Evolutionary conservation across 2,113 vertebrate genomes (phyloP).

Genomic region (Abramis brama): DNA sequence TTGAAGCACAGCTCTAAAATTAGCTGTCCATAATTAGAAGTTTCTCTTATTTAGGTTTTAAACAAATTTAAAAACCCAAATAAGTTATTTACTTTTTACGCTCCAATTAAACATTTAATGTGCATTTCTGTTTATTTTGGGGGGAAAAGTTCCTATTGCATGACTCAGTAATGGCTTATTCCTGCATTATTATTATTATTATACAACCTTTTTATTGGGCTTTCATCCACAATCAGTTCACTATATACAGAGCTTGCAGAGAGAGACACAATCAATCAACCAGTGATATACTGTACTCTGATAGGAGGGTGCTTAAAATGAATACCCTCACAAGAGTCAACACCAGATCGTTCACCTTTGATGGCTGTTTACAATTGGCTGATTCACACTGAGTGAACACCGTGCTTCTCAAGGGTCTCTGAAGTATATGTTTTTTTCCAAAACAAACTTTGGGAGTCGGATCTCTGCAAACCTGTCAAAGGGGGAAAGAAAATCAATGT

Average conservation of each 20-base stretch:
- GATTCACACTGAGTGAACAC: constrained; percentile 31
- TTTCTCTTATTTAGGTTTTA: too few species aligned
- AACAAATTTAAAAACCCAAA: too few species aligned
- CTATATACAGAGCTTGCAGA: too few species aligned
- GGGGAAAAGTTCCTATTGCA: too few species aligned
- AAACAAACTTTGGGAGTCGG: constrained; percentile 54
- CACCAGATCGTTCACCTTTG: neutral
- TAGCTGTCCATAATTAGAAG: too few species aligned
- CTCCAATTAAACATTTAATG: neutral
- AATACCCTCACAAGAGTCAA: neutral
- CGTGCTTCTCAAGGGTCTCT: constrained; percentile 38
- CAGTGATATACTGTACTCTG: neutral
- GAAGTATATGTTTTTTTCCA: constrained; percentile 48
- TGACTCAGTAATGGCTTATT: neutral
- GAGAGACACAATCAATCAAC: neutral
- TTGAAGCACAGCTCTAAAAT: too few species aligned
- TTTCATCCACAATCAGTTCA: neutral
- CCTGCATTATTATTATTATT: too few species aligned
- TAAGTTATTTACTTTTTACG: too few species aligned
- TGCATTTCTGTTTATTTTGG: neutral
- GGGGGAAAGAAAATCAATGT: constrained; percentile 44
- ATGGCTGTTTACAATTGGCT: neutral
- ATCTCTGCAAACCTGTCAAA: constrained; percentile 62
- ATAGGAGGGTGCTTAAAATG: neutral
- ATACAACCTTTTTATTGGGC: neutral